Base-by-base conservation (phyloP, 2,113 vertebrate genomes). In the Corynorhinus townsendii region DNA sequence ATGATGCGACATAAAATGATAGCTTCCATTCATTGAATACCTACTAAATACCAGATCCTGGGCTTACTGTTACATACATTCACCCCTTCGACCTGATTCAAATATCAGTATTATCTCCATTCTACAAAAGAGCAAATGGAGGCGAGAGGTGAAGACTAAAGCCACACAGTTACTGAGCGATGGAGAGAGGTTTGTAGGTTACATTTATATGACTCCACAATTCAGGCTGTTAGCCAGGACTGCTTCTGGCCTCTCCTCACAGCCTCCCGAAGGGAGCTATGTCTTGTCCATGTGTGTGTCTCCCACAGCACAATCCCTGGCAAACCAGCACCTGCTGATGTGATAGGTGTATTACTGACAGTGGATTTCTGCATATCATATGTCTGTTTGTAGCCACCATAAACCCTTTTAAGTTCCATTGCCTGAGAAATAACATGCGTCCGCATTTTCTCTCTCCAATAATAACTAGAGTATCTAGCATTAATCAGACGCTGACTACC, bases 201-300 rank as follows among this genome's bases (percentile, higher is more conserved):
- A 10, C 7, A 7, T 4, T 33, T 11, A n/a, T 0, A 2, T 0
- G 22, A n/a, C 35, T 75, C 26, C n/a, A 14, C 24, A 59, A 45
- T 30, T 75, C 66, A 35, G 0, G 33, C 56, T 9, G 1, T 7
- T 28, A 16, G 12, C n/a, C 14, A 11, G 0, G 2, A 9, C 75
- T 17, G 38, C 19, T 30, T 17, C 69, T 3, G 35, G 22, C 82
- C 59, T 5, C 49, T 52, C 68, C 59, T 1, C 11, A 40, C 0
- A 17, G 69, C 59, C 49, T 35, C 26, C 16, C 59, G 40, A 47
- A 69, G 1, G 11, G 62, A n/a, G 14, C 85, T 62, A 28, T 40
- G 20, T 12, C 79, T 19, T 26, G 38, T 33, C 56, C 54, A 12
- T 15, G 11, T 6, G 45, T 40, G 43, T 24, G 28, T 17, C 76